These are phyloP conservation scores for Limnodromus scolopaceus DNA, from an alignment of 2,797 vertebrate species.

Conservation along the genomic window DNA sequence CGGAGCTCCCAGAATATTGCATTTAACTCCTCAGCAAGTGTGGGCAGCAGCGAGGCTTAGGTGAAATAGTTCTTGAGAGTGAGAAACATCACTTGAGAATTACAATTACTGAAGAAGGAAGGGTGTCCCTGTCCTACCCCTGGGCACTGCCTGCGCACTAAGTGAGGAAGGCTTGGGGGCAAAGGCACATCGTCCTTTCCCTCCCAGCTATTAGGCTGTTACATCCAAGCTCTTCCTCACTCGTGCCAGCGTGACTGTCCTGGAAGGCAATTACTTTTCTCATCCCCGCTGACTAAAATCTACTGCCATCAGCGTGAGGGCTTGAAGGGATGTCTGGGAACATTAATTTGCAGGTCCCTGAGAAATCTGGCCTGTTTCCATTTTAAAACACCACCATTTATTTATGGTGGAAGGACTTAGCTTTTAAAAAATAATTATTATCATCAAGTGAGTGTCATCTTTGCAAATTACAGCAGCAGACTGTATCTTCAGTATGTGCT, in stretches of 20 bases:
- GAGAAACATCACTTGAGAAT: background rate
- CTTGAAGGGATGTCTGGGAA: background rate
- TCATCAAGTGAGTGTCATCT: background rate
- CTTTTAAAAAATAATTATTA: background rate
- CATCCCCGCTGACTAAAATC: background rate
- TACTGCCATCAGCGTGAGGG: background rate
- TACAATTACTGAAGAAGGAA: background rate
- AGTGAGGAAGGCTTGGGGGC: background rate
- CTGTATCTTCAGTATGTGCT: background rate
- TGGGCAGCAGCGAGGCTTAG: background rate
- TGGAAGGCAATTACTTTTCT: background rate
- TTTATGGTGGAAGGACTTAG: background rate
- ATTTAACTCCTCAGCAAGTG: background rate
- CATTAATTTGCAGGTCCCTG: background rate
- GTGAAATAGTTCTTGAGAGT: background rate
- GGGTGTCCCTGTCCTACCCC: background rate
- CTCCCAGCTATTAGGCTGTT: background rate
- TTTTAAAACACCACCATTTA: background rate
- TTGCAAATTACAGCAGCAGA: background rate
- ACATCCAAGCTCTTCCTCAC: background rate
- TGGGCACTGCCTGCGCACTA: background rate
- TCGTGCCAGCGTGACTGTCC: fast-evolving
- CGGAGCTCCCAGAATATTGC: background rate
- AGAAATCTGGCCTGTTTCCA: background rate
- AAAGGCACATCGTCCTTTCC: background rate